Evolutionary conservation across 2,888 invertebrate genomes (phyloP), one percentile per base, ranked within the genome.

Genomic region (Thera obeliscata): DNA sequence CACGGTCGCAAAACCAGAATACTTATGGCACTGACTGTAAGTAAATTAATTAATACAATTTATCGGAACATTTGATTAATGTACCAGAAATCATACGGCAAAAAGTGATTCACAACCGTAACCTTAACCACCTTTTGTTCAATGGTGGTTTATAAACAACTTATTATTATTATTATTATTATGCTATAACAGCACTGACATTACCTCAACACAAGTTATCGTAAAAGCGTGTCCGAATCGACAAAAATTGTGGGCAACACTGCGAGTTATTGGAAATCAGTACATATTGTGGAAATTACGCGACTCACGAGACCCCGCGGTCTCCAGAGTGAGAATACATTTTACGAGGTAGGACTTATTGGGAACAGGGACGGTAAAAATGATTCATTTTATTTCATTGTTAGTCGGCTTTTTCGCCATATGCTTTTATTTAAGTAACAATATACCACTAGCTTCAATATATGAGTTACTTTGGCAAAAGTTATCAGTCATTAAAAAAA

Each of bases 221-320:
- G 54, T 65, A 59, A 65, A 65, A 62, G 66, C 70, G 58, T 64
- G 63, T 66, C 66, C 52, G 50, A 59, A 48, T 35, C 56, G 41
- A 67, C 67, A 65, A 66, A 68, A 67, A 64, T 65, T 64, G 64
- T 48, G 56, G 56, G 57, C 55, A 50, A 55, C 62, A 66, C 65
- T 71, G 60, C 77, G 73, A 74, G 79, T 77, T 73, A 82, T 82
- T 78, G 81, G 76, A 76, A 78, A 84, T 84, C 79, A 76, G 78
- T 77, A 79, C 77, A 81, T 79, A 22, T 22, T 22, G 80, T 84
- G 79, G 75, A 79, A 76, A 79, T 80, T 79, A 78, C 79, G 74
- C 65, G 67, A 70, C 72, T 71, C 74, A 66, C 65, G 76, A 78
- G 71, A 75, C 69, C 76, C 78, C 78, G 70, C 74, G 74, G 71